These are phyloP conservation scores for Umimayanthus chanpuru DNA, from an alignment of 92 coral and sea anemone genomes.

Conservation along the genomic window DNA sequence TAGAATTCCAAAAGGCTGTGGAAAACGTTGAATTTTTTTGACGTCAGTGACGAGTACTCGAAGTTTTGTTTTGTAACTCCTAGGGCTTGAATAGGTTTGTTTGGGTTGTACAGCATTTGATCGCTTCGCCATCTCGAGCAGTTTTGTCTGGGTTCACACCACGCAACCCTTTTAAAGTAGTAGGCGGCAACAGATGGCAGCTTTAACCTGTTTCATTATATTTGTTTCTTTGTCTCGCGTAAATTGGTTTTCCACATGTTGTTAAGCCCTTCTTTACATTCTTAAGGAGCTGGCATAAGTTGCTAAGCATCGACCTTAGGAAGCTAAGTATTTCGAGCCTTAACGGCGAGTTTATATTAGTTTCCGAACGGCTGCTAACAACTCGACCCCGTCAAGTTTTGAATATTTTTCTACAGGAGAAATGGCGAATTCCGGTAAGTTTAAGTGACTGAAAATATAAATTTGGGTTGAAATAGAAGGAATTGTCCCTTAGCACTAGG, in stretches of 20 bases:
- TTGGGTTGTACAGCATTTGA: background rate
- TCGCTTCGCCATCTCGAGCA: slow-evolving; percentile 6
- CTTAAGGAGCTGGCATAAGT: slow-evolving; percentile 25
- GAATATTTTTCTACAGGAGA: background rate
- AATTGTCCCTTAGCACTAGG: background rate
- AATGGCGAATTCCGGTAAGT: background rate
- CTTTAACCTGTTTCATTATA: slow-evolving; percentile 32
- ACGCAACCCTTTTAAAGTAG: background rate
- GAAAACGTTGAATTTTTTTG: background rate
- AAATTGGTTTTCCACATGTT: slow-evolving; percentile 42
- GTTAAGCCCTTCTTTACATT: slow-evolving; percentile 44
- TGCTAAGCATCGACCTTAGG: slow-evolving; percentile 28
- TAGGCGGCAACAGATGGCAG: slow-evolving; percentile 39
- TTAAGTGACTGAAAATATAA: background rate
- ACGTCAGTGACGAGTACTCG: background rate
- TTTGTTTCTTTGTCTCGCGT: slow-evolving; percentile 23
- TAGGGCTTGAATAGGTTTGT: background rate
- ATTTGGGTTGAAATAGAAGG: background rate
- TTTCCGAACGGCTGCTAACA: background rate
- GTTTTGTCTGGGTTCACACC: slow-evolving; percentile 18
- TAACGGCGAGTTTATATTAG: background rate
- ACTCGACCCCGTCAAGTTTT: background rate
- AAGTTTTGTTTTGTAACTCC: background rate
- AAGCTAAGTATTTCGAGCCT: slow-evolving; percentile 9
- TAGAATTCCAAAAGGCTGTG: background rate